Evolutionary conservation across 2,888 invertebrate genomes (phyloP).

Genomic region (Pharmacophagus antenor): DNA sequence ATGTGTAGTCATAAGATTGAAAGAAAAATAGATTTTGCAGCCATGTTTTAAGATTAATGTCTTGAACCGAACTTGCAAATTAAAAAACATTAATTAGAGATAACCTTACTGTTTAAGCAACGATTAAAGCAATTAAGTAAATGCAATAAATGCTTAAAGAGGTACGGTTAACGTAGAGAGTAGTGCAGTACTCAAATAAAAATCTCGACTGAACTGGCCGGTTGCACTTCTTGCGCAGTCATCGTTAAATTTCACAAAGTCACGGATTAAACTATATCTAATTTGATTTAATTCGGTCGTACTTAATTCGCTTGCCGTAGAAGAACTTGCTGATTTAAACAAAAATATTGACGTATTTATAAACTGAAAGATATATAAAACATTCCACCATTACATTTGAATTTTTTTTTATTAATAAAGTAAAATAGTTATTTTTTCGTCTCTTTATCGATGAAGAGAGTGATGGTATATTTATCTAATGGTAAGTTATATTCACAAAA

Average conservation of each 20-base stretch:
- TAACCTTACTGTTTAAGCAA: neutral
- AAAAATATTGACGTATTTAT: neutral
- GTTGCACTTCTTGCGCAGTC: constrained; percentile 11
- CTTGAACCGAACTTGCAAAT: no score
- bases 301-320: constrained; percentile 3
- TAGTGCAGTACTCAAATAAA: constrained; percentile 5
- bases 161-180: no score
- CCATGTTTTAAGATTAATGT: no score
- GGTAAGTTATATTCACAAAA: no score
- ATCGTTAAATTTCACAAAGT: constrained; percentile 17
- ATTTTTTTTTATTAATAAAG: no score
- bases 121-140: neutral
- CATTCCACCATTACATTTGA: no score
- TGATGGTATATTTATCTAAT: no score
- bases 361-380: neutral
- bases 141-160: constrained; percentile 6
- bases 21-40: no score
- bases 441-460: no score
- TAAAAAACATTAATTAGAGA: no score
- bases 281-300: constrained; percentile 25
- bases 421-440: no score
- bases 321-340: constrained; percentile 3
- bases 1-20: no score
- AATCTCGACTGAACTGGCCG: constrained; percentile 12
- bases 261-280: constrained; percentile 26